Conservation (phyloP, 2,797 vertebrate genomes). For the Protosalanx chinensis region DNA sequence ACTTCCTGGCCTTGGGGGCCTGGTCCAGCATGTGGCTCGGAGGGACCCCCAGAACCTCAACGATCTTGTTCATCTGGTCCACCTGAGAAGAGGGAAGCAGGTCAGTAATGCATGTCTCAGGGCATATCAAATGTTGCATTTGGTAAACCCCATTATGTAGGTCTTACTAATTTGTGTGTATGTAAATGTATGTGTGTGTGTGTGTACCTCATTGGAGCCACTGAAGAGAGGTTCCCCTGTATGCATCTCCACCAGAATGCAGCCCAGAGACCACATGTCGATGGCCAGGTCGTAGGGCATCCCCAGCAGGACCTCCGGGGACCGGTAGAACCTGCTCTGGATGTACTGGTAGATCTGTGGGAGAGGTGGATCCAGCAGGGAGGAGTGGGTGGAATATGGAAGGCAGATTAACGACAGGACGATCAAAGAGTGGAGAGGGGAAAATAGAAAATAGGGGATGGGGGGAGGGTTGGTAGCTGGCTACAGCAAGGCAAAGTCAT, state of each 20-base stretch:
- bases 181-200: neutral
- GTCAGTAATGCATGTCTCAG: neutral
- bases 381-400: neutral
- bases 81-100: constrained; percentile 63
- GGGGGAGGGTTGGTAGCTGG: neutral
- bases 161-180: neutral
- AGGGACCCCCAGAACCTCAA: constrained; percentile 90
- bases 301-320: constrained; percentile 86
- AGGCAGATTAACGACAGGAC: neutral
- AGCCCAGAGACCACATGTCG: constrained; percentile 91
- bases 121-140: neutral
- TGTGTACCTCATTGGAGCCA: constrained; percentile 85
- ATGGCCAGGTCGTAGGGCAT: constrained; percentile 92
- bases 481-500: neutral
- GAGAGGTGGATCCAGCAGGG: neutral
- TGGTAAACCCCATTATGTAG: no score
- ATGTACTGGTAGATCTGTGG: constrained; percentile 93
- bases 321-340: constrained; percentile 93
- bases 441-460: neutral
- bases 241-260: constrained; percentile 92
- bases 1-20: constrained; percentile 92
- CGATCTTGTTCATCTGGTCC: constrained; percentile 95
- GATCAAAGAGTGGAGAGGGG: neutral
- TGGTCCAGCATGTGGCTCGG: constrained; percentile 92
- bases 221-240: constrained; percentile 90